Base-by-base conservation (phyloP, 2,113 vertebrate species). In the Osmerus eperlanus region DNA sequence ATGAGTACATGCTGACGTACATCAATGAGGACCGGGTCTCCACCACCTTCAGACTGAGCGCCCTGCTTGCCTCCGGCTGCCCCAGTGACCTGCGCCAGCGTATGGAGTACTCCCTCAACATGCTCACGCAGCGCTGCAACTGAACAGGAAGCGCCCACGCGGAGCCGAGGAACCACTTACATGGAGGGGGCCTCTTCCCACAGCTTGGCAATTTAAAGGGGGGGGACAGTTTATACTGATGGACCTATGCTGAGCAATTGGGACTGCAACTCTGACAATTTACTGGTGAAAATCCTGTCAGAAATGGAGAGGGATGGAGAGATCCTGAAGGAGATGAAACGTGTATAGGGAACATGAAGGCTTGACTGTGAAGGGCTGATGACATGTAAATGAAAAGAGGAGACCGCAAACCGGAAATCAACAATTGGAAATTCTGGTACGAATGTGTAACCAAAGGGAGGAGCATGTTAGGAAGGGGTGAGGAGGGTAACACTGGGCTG, bases 21-120 rank as follows among this genome's bases (percentile, higher is more conserved):
- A 99, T 99, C 86, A 99, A 99, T 3, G 96, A 98, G 83, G 97
- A 99, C 8, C 92, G 97, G 5, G 84, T 96, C 73, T 98, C 97
- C 14, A 93, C 96, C 71, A 96, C 95, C 3, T 95, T 97, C 85
- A 90, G 83, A 32, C 90, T 99, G 77, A 95, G 94, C 59, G 91
- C 93, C 16, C 91, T 99, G 84, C 83, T 99, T 72, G 89, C 93
- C 73, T 91, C 93, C 0, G 97, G 96, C 74, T 98, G 97, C 81
- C 95, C 94, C 0, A 41, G 84, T 47, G 96, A 98, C 81, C 86
- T 99, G 79, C 95, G 94, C 55, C 91, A 94, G 21, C 94, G 97
- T 74, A 94, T 99, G 94, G 94, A 96, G 74, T 99, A 99, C 70
- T 96, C 97, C 66, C 90, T 99, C 78, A 97, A 98, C 86, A 98